These are phyloP conservation scores for Perodicticus potto DNA, from an alignment of 2,797 vertebrate species.

Conservation along the genomic window DNA sequence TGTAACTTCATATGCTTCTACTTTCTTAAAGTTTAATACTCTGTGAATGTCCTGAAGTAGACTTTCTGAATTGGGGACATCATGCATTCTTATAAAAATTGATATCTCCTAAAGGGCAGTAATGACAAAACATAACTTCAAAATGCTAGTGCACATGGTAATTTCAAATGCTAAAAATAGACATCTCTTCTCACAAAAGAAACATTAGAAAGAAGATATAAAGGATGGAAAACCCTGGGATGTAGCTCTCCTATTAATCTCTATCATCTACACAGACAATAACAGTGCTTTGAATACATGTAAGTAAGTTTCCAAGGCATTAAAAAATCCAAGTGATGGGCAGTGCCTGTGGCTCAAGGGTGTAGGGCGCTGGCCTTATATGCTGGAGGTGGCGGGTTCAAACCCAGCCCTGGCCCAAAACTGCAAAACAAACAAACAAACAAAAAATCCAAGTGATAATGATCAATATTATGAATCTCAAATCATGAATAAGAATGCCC, in stretches of 20 bases:
- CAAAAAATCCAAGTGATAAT: background rate
- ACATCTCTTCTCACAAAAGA: constrained; percentile 1
- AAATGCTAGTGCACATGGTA: background rate
- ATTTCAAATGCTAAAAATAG: constrained; percentile 64
- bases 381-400: no score
- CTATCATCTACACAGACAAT: background rate
- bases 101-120: background rate
- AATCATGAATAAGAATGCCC: background rate
- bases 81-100: background rate
- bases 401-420: no score
- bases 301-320: background rate
- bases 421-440: no score
- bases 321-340: background rate
- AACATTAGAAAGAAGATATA: constrained; percentile 22
- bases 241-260: background rate
- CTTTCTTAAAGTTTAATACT: constrained; percentile 30
- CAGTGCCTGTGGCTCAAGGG: no score
- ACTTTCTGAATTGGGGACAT: background rate
- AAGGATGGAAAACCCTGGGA: background rate
- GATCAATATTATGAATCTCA: background rate
- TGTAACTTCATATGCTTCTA: background rate
- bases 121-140: background rate
- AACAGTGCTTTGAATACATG: background rate
- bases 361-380: no score
- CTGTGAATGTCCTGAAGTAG: constrained; percentile 12